These are phyloP conservation scores for Diadophis punctatus DNA, from an alignment of 2,113 vertebrate genomes.

Conservation along the genomic window DNA sequence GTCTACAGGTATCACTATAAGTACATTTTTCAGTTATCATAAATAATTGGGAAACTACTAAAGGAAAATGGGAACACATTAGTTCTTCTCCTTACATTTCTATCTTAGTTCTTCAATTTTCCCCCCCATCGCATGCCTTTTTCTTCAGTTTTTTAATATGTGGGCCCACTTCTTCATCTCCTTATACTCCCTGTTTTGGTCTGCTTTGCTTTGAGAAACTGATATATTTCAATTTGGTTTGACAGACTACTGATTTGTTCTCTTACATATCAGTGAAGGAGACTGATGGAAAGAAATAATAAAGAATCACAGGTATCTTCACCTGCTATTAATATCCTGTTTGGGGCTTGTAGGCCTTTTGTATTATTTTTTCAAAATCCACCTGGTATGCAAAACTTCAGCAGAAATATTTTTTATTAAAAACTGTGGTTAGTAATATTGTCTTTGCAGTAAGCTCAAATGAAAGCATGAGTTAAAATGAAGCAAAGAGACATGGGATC, in stretches of 20 bases:
- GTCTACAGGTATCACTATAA: not conserved
- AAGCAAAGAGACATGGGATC: not conserved
- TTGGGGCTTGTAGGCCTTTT: not conserved
- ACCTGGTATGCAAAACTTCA: constrained; percentile 9
- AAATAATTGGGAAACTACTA: not conserved
- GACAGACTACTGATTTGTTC: not conserved
- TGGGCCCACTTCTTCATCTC: not conserved
- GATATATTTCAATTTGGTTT: not conserved
- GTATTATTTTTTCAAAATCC: constrained; percentile 5
- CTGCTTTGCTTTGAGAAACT: not conserved
- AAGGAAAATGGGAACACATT: not conserved
- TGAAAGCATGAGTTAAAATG: constrained; percentile 4
- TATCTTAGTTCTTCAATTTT: not conserved
- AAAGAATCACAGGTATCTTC: constrained; percentile 11
- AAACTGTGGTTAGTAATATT: constrained; percentile 6
- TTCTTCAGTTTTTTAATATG: not conserved
- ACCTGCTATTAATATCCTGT: constrained; percentile 32
- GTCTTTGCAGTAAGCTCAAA: not conserved
- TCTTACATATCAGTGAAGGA: not conserved
- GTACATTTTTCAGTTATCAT: not conserved
- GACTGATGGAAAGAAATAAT: not conserved
- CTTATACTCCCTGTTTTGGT: not conserved
- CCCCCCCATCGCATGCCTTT: not conserved
- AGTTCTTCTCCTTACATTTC: not conserved
- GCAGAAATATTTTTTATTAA: constrained; percentile 11